Base-by-base conservation (phyloP, 2,113 vertebrate species). In the Phylloscopus trochiloides region DNA sequence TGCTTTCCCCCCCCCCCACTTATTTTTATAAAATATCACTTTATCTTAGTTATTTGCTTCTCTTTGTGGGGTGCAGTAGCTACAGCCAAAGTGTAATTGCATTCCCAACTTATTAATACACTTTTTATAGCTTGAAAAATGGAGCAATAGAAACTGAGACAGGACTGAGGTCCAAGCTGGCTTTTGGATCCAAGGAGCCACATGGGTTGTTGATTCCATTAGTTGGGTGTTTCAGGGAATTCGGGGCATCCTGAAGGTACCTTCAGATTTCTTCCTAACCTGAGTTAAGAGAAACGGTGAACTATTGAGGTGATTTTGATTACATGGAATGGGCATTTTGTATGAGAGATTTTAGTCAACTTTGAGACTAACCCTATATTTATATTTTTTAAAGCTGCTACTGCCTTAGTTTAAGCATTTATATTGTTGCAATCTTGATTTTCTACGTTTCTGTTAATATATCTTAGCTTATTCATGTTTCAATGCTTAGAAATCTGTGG, bases 121-220 rank as follows among this genome's bases (percentile, higher is more conserved):
- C 9, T 15, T 75, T 86, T 67, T 47, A 43, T 43, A 52, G 9
- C 19, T 32, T 34, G 36, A 63, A 59, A 86, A 82, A 48, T 52
- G 6, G 6, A 62, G 57, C 8, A 55, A 1, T 17, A 29, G 31
- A 84, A 80, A 22, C 19, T 38, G 17, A 42, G 43, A 17, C 6
- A 29, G 1, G 7, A 34, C 34, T 34, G 34, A 32, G 36, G 6
- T 51, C 12, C 21, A 66, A 10, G 5, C 2, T 52, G 21, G 6
- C 12, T 29, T 32, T 19, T 73, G 20, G 14, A 68, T 19, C 29
- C 67, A 40, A 66, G 50, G 15, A 91, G 2, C 4, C 22, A 42
- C 7, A 31, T 2, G 32, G 4, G 1, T 38, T 57, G 8, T 38
- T 0, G 2, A 62, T 45, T 24, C 7, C 11, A 25, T 31, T 65